Evolutionary conservation across 2,113 vertebrate genomes (phyloP), one percentile per base, ranked within the genome.

Genomic region (Carassius auratus): DNA sequence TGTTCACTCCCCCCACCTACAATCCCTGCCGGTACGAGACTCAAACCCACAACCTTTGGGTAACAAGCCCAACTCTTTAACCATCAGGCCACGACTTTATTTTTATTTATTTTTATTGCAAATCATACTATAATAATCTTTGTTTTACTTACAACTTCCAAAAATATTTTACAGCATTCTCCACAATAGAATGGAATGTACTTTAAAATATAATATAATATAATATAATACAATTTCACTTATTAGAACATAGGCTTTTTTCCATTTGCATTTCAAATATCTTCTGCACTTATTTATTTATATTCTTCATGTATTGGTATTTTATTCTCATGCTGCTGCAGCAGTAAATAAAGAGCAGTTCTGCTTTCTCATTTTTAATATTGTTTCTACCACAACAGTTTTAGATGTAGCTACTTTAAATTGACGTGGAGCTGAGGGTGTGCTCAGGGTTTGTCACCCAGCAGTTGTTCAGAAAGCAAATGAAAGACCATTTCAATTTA

Each of bases 401-500:
- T 10, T 38, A 21, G 61, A 38, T 84, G 83, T 66, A 52, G 50
- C 50, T 52, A 30, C 21, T 84, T 21, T 66, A 64, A 78, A 5
- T 12, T 59, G 76, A 38, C 21, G 55, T 36, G 12, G 10, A 38
- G 55, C 10, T 10, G 50, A 50, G 7, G 7, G 50, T 76, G 17
- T 33, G 50, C 26, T 33, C 15, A 38, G 36, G 1, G 36, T 45
- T 26, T 45, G 59, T 42, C 77, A 64, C 21, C 77, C 57, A 80
- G 59, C 76, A 61, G 76, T 61, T 78, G 55, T 45, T 80, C 61
- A 80, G 57, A 61, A 85, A 42, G 74, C 62, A 64, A 85, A 85
- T 85, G 19, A 78, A 85, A 85, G 33, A 38, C 33, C 4, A 68
- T 78, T 85, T 55, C 76, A 69, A 71, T 85, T 69, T 71, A 69